phyloP scores from a whole-genome alignment of 2,797 vertebrate genomes.

The Diplodus puntazzo region DNA sequence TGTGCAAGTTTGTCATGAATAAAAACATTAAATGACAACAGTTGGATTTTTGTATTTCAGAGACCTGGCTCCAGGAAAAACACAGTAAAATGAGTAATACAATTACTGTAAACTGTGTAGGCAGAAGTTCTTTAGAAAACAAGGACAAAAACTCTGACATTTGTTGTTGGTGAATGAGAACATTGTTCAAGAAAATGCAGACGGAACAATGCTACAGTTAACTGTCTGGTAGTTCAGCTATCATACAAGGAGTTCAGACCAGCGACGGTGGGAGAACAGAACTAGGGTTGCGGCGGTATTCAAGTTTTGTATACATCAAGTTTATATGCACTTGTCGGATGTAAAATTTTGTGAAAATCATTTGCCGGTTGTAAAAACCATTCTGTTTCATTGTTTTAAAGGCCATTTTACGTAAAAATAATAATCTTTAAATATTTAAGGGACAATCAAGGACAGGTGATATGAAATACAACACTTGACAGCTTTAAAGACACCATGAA shows the following conservation, averaged over 20 bases:
- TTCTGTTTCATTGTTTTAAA: no score
- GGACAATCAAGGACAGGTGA: no score
- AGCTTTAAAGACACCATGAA: not conserved
- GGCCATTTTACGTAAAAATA: no score
- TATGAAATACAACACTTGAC: not conserved
- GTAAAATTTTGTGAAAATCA: no score
- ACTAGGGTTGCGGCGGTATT: no score
- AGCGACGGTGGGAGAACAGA: not conserved
- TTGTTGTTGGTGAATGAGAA: conserved; percentile 45
- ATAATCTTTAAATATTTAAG: no score
- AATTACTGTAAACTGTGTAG: not conserved
- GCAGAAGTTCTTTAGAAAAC: conserved; percentile 43
- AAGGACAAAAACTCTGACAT: conserved; percentile 9
- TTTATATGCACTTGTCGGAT: no score
- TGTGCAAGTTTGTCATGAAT: not conserved
- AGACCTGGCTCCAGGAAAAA: not conserved
- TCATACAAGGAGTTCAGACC: not conserved
- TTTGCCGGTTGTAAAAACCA: no score
- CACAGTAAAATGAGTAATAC: not conserved
- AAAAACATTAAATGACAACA: not conserved
- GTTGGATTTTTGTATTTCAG: not conserved
- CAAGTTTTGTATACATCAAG: no score
- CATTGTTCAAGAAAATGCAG: conserved; percentile 38
- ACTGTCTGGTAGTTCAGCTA: not conserved
- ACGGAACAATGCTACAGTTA: conserved; percentile 20